Evolutionary conservation across 2,113 vertebrate species (phyloP), one percentile per base, ranked within the genome.

Genomic region (Lynx canadensis): DNA sequence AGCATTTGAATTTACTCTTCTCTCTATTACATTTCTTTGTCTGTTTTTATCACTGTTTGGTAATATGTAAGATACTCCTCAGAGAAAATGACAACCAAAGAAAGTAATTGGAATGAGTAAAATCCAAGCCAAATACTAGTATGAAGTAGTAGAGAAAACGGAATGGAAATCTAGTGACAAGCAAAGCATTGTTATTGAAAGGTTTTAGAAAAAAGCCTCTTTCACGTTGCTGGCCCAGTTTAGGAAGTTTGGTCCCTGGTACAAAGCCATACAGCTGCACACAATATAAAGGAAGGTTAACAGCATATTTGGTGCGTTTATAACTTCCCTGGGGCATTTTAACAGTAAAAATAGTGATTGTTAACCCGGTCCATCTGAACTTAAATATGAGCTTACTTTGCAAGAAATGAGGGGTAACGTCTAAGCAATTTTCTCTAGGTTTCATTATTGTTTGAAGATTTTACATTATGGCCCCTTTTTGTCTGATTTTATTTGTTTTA

Each of bases 311-410:
- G 98, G 98, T 99, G 98, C 98, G 94, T 99, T 99, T 99, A 99
- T 99, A 99, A 98, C 98, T 98, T 99, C 99, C 99, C 98, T 95
- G 41, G 98, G 98, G 99, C 98, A 98, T 98, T 99, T 99, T 99
- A 99, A 99, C 98, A 99, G 99, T 99, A 98, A 99, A 99, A 99
- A 99, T 99, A 98, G 99, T 98, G 98, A 99, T 99, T 98, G 98
- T 98, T 99, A 99, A 99, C 98, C 98, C 86, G 38, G 97, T 97
- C 98, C 98, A 98, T 99, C 98, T 99, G 98, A 99, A 98, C 97
- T 99, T 98, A 98, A 98, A 98, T 98, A 98, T 98, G 97, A 99
- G 98, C 98, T 98, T 98, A 98, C 98, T 98, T 98, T 98, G 98
- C 97, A 98, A 99, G 98, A 99, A 99, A 98, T 98, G 98, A 98